phyloP scores from a whole-genome alignment of 2,888 invertebrate genomes.

The Sinodicranocentrus sp. region DNA sequence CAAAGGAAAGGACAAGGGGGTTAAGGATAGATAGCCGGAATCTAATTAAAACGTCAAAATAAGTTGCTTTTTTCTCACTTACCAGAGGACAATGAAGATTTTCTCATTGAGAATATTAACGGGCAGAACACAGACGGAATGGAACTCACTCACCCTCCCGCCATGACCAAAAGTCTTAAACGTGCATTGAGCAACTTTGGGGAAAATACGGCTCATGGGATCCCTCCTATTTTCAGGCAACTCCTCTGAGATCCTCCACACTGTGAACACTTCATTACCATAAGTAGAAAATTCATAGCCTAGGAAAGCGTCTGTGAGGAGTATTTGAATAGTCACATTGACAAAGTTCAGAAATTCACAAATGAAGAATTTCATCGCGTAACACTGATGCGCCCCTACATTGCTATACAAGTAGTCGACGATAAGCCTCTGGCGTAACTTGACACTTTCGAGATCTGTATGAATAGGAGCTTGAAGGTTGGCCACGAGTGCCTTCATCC shows the following conservation, averaged over 20 bases:
- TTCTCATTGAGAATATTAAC: slow-evolving; percentile 74
- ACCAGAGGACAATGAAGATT: slow-evolving; percentile 74
- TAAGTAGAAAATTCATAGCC: slow-evolving; percentile 72
- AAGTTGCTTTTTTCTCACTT: too few relatives aligned
- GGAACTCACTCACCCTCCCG: slow-evolving; percentile 68
- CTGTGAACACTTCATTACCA: slow-evolving; percentile 70
- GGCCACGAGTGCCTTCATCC: slow-evolving; percentile 70
- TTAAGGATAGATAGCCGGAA: background rate
- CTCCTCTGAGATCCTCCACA: slow-evolving; percentile 68
- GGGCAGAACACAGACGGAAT: slow-evolving; percentile 73
- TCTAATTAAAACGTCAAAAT: too few relatives aligned
- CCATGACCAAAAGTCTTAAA: slow-evolving; percentile 73
- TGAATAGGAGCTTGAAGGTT: slow-evolving; percentile 70
- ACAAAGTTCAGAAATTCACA: slow-evolving; percentile 72
- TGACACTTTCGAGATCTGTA: slow-evolving; percentile 65
- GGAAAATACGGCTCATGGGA: slow-evolving; percentile 71
- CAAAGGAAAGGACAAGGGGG: background rate
- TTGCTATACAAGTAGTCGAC: slow-evolving; percentile 70
- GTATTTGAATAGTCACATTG: slow-evolving; percentile 71
- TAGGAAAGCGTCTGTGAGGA: slow-evolving; percentile 69
- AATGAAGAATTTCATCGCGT: slow-evolving; percentile 71
- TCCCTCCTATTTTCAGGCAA: slow-evolving; percentile 66
- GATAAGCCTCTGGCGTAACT: slow-evolving; percentile 66
- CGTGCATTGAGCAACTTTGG: slow-evolving; percentile 72
- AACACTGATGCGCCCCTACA: slow-evolving; percentile 70